These are phyloP conservation scores for Lepidurus apus DNA, from an alignment of 1,140 invertebrate species.

Conservation along the genomic window DNA sequence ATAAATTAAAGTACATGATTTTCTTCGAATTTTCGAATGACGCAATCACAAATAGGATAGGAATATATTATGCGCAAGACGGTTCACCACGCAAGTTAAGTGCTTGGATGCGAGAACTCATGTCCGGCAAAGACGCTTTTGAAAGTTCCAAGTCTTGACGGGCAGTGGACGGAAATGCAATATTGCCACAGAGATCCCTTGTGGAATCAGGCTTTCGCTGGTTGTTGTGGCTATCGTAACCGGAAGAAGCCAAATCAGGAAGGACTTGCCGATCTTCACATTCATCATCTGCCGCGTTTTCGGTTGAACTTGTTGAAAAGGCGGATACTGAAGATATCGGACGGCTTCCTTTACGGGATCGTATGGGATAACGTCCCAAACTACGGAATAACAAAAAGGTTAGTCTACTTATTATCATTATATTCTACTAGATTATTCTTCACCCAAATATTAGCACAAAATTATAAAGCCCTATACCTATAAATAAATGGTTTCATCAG, in stretches of 20 bases:
- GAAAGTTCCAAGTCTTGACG: not conserved
- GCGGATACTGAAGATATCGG: not conserved
- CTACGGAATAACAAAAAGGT: not conserved
- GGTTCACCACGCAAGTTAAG: conserved; percentile 6
- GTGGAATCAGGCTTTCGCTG: not conserved
- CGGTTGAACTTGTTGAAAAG: not conserved
- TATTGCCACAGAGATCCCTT: not conserved
- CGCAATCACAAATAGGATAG: not conserved
- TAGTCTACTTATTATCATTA: not conserved
- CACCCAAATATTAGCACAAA: too few relatives aligned
- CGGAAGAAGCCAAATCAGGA: not conserved
- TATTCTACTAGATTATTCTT: too few relatives aligned
- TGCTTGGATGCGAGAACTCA: conserved; percentile 3
- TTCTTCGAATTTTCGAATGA: not conserved
- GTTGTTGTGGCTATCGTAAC: not conserved
- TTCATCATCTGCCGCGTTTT: conserved; percentile 2
- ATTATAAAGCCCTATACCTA: too few relatives aligned
- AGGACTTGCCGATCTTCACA: conserved; percentile 2
- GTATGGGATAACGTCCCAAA: not conserved
- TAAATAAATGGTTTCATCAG: too few relatives aligned
- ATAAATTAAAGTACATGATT: not conserved
- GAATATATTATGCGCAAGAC: conserved; percentile 9
- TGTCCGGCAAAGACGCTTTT: not conserved
- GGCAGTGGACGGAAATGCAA: not conserved
- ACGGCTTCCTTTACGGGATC: not conserved